Evolutionary conservation across 2,113 vertebrate genomes (phyloP), one percentile per base, ranked within the genome.

Genomic region (Athene noctua): DNA sequence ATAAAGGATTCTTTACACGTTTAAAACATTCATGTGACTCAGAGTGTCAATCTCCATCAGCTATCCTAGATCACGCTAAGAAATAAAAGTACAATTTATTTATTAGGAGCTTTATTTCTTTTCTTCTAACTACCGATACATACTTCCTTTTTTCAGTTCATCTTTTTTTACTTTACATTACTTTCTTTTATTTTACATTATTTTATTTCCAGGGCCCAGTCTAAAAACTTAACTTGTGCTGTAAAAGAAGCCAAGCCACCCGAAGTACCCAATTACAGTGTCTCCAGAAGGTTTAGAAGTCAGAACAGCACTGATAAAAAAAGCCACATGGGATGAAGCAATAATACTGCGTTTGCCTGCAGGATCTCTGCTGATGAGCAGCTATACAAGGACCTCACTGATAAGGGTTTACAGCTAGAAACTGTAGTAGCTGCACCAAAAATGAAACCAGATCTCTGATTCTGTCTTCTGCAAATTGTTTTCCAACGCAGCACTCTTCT

Each of bases 321-420:
- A 94, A 83, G 84, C 84, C 94, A 89, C 94, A 67, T 59, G 94
- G 90, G 92, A 95, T 34, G 16, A 68, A 93, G 94, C 90, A 94
- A 91, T 93, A 96, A 92, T 5, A n/a, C 91, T 13, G 42, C 0
- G 0, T 46, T 96, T 10, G 34, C 91, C 93, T 17, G 72, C 86
- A 95, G 94, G 79, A 90, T 90, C 86, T 92, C 88, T 85, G 92
- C 95, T 94, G 94, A 92, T 79, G 86, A 94, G 90, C 70, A 44
- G 38, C 90, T 74, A n/a, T 30, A 74, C 88, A 58, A 85, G 86
- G 44, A 72, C 93, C 77, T 47, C 38, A 5, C 88, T 65, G 94
- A 92, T 92, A 91, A 94, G 65, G 30, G 59, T 66, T 94, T 81
- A 74, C 73, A 91, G 88, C 84, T 54, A 82, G 91, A 77, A 94